Evolutionary conservation across 1,140 invertebrate genomes (phyloP), one percentile per base, ranked within the genome.

Genomic region (Drosophila kepulauana): DNA sequence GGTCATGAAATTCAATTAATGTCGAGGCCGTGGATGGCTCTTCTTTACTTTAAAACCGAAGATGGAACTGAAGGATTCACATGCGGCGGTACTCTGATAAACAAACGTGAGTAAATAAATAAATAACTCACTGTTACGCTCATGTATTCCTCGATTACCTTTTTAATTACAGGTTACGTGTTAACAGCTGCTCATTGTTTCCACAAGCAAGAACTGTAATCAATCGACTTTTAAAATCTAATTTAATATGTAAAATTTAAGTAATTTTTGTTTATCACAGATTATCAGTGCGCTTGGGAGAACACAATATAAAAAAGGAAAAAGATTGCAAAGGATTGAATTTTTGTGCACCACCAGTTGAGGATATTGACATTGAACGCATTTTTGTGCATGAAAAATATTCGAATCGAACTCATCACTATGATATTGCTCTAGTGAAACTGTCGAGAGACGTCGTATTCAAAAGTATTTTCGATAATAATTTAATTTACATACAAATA

Each of bases 21-120:
- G 65, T 43, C 71, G 0, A 74, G 71, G 46, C 71, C 71, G 1
- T 74, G 71, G 71, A 57, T 74, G 71, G 65, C 65, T 8, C 57
- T 74, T 3, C 65, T 74, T 11, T 49, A 30, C 5, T 46, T 67
- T 5, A n/a, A 10, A 7, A 20, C 10, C 1, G 5, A 0, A 2
- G 0, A 4, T 8, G 56, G 6, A 0, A 4, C 3, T 3, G 10
- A 11, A 1, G 2, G 1, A 0, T 62, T 68, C 16, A 1, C 56
- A 20, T 74, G 71, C 33, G 65, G 49, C 2, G 71, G 71, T 7
- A 35, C 49, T 3, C 16, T 74, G 1, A 74, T 74, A 48, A 38
- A 45, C 16, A 30, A 48, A 13, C 65, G 71, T 74, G 3, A 49
- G 65, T 49, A 7, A 25, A 43, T 1, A 7, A 8, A 35, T 8